Percentiles rank a stretch among this genome's conserved stretches.
Evolutionary conservation across 2,888 invertebrate genomes (phyloP).

Genomic region (Allacma fusca): DNA sequence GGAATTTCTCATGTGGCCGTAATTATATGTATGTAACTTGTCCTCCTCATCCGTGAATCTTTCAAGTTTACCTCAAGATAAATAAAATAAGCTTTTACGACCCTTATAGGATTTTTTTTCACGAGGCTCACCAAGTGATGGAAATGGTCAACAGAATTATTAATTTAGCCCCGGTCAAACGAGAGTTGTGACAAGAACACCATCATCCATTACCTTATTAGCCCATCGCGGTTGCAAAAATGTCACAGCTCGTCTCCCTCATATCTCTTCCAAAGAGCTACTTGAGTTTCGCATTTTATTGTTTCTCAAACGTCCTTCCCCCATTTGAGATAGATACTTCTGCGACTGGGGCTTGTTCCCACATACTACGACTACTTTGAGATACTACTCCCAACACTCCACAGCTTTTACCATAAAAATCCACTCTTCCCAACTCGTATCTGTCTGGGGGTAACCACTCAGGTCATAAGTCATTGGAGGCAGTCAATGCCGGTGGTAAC

Average conservation of each 20-base stretch:
- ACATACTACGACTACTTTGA: too few species aligned
- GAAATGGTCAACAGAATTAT: slow-evolving; percentile 33
- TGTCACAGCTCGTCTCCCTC: slow-evolving; percentile 28
- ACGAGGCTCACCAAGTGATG: neutral
- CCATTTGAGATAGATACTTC: neutral
- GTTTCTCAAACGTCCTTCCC: slow-evolving; percentile 37
- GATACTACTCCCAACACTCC: neutral
- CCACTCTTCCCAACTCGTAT: neutral
- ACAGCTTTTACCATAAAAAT: slow-evolving; percentile 32
- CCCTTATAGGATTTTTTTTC: neutral
- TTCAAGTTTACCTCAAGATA: slow-evolving; percentile 4
- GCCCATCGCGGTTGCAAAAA: slow-evolving; percentile 26
- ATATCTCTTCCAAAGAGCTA: slow-evolving; percentile 33
- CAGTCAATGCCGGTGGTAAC: neutral
- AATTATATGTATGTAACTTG: neutral
- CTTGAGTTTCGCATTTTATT: slow-evolving; percentile 40
- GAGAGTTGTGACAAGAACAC: slow-evolving; percentile 36
- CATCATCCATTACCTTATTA: slow-evolving; percentile 31
- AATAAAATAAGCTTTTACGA: slow-evolving; percentile 6
- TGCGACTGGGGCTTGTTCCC: too few species aligned
- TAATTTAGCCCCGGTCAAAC: slow-evolving; percentile 40
- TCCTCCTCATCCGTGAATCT: too few species aligned
- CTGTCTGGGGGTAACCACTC: slow-evolving; percentile 1
- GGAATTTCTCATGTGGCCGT: too few species aligned
- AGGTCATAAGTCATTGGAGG: neutral